Base-by-base conservation (phyloP, 2,888 invertebrate genomes). In the Cheilosia vulpina region DNA sequence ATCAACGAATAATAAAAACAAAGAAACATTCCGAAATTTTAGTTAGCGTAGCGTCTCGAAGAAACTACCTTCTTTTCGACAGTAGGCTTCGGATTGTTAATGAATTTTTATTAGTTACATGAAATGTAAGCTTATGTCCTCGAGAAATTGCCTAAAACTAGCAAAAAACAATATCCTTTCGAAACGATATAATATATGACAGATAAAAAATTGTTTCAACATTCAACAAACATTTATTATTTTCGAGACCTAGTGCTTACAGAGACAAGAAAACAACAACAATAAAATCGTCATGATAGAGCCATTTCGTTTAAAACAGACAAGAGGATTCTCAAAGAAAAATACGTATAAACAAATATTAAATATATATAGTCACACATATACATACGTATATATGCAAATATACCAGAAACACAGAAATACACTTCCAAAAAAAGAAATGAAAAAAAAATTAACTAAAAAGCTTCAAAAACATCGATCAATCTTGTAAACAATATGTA, bases 401-500 rank as follows among this genome's bases (percentile, higher is more conserved):
- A n/a, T 24, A 52, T 66, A 47, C 19, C 5, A 45, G 53, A 58
- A 65, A 80, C 55, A 73, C 60, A 80, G 53, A 82, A 50, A 78
- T 66, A 62, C 45, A 53, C 34, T 63, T 63, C 15, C 3, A 58
- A 72, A 52, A 60, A 24, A 60, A 9, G 27, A 13, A 0, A 45
- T 5, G n/a, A 43, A 38, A 38, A 11, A 60, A 4, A 34, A 65
- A 57, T 68, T 31, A 47, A 53, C 43, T 41, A 68, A 83, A 77
- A 72, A 62, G 62, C 55, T 72, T 72, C 15, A 68, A 71, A 77
- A 72, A 82, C 78, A 82, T 72, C 43, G 47, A 66, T 63, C 13
- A 66, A 68, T 60, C 38, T 72, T 60, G 11, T 62, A 69, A 73
- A 80, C 19, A 75, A 65, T 41, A 50, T 31, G 24, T 43, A 52